These are phyloP conservation scores for Conistra vaccinii DNA, from an alignment of 2,888 invertebrate species.

Conservation along the genomic window DNA sequence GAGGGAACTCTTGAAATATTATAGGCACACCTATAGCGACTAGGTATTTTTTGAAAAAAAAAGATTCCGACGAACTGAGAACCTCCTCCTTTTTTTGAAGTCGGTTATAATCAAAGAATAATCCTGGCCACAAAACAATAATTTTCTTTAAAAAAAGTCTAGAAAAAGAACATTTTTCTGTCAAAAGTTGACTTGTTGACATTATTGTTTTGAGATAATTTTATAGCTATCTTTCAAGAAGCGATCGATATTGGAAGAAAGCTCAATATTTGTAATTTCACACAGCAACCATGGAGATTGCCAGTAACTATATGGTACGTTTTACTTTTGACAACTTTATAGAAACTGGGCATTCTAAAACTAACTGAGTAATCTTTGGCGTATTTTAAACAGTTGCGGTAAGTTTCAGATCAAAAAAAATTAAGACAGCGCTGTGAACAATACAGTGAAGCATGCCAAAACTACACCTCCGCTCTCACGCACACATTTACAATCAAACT, in stretches of 20 bases:
- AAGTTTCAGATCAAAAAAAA: no score
- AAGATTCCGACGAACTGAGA: no score
- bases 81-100: no score
- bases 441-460: no score
- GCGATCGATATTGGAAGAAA: constrained; percentile 1
- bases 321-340: not conserved
- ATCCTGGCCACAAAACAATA: constrained; percentile 4
- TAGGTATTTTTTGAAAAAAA: no score
- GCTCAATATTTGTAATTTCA: constrained; percentile 3
- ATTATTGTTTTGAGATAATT: constrained; percentile 53
- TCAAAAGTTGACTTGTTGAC: constrained; percentile 14
- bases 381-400: no score
- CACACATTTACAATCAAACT: no score
- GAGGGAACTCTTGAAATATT: no score
- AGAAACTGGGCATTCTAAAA: not conserved
- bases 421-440: no score
- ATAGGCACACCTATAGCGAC: no score
- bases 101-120: not conserved
- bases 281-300: constrained; percentile 81
- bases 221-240: constrained; percentile 25
- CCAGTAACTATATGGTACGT: constrained; percentile 85
- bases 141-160: not conserved
- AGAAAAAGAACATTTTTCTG: not conserved
- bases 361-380: not conserved
- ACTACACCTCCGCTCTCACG: no score